These are phyloP conservation scores for Cirrhinus mrigala DNA, from an alignment of 2,797 vertebrate genomes.

Conservation along the genomic window DNA sequence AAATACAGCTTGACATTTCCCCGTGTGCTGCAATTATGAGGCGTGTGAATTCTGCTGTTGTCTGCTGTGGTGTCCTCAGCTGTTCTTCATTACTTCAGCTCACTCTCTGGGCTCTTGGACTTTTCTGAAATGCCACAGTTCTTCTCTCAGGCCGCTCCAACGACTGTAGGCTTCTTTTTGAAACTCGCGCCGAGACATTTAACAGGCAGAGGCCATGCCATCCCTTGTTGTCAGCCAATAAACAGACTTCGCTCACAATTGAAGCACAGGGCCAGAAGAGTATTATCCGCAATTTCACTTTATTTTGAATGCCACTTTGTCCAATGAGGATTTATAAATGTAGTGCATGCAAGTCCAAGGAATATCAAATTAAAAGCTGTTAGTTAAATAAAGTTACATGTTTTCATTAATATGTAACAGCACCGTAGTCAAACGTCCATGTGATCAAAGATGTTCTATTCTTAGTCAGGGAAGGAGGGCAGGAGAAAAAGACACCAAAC, in stretches of 20 bases:
- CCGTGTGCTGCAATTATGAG: constrained; percentile 55
- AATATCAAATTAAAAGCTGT: constrained; percentile 58
- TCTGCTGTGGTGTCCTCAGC: constrained; percentile 53
- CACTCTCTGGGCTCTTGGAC: constrained; percentile 36
- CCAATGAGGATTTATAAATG: constrained; percentile 62
- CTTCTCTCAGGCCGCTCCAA: constrained; percentile 14
- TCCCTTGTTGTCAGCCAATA: constrained; percentile 67
- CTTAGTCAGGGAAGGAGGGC: constrained; percentile 48
- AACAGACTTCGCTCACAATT: constrained; percentile 80
- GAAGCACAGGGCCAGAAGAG: constrained; percentile 77
- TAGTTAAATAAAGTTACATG: constrained; percentile 24
- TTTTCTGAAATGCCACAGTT: constrained; percentile 44
- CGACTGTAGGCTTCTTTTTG: constrained; percentile 30
- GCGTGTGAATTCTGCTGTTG: constrained; percentile 50
- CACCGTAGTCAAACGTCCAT: constrained; percentile 20
- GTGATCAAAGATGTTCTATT: constrained; percentile 45
- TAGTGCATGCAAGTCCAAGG: constrained; percentile 73
- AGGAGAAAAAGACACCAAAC: constrained; percentile 68
- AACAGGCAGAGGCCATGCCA: constrained; percentile 60
- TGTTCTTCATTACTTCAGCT: constrained; percentile 61
- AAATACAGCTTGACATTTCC: constrained; percentile 7
- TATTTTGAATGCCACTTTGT: constrained; percentile 80
- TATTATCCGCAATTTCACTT: constrained; percentile 80
- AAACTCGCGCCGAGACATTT: constrained; percentile 33
- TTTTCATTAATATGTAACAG: constrained; percentile 7